Base-by-base conservation (phyloP, 2,888 invertebrate species). In the Dusona sp. region DNA sequence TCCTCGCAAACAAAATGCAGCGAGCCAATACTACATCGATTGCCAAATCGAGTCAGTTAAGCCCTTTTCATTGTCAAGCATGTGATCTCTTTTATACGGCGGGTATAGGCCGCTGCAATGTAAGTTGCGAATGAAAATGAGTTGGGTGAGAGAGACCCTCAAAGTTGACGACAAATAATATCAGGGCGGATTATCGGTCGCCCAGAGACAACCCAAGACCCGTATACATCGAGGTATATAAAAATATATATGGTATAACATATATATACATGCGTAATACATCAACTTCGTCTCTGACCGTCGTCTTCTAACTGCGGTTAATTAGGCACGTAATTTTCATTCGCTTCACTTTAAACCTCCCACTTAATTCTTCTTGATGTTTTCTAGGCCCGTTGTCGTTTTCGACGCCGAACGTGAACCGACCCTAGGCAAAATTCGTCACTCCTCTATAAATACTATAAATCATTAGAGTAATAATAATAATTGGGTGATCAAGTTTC, bases 271-370 rank as follows among this genome's bases (percentile, higher is more conserved):
- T 36, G 22, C 38, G 33, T 64, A 42, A 65, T 83, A 83, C 72
- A 68, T 75, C 65, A 16, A 79, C 74, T 29, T 75, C 61, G 73
- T 85, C 83, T 85, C 79, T 42, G 51, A 84, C 73, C 75, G 79
- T 57, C 67, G 80, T 81, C 79, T 79, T 83, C 86, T 87, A 90
- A 90, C 83, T 84, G 78, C 73, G 81, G 73, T 86, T 88, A 90
- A 90, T 90, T 89, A 90, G 88, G 88, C 89, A 90, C 89, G 89
- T 89, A 90, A 90, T 88, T 88, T 87, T 89, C 88, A 89, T 89
- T 89, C 79, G 88, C 85, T 86, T 83, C 81, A 84, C 85, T 89
- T 87, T 88, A 87, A 84, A 68, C 72, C 81, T 85, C 84, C 85
- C 85, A 72, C 88, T 83, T 84, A 81, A 75, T 83, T 70, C 51